These are phyloP conservation scores for Brachirus orientalis DNA, from an alignment of 2,113 vertebrate species.

Conservation along the genomic window DNA sequence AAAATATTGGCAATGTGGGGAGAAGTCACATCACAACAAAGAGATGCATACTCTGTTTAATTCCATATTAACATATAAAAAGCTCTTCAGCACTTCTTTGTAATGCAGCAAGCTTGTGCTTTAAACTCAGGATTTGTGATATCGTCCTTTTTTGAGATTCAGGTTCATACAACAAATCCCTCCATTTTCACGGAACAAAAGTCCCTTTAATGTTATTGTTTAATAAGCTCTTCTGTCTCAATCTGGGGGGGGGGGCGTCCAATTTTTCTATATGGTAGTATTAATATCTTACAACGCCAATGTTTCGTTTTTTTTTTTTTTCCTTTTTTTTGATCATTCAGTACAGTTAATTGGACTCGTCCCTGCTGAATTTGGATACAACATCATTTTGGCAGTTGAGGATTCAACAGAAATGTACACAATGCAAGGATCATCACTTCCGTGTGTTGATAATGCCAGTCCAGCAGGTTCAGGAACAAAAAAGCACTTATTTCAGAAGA, in stretches of 20 bases:
- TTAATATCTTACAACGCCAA: constrained; percentile 53
- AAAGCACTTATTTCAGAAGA: constrained; percentile 86
- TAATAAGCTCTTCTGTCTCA: constrained; percentile 61
- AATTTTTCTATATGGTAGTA: constrained; percentile 60
- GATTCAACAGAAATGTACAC: constrained; percentile 75
- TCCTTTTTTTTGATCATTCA: constrained; percentile 51
- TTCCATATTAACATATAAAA: constrained; percentile 74
- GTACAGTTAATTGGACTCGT: constrained; percentile 66
- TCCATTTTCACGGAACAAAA: constrained; percentile 52
- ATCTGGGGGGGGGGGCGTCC: constrained; percentile 37
- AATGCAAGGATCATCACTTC: constrained; percentile 74
- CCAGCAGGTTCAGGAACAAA: constrained; percentile 97
- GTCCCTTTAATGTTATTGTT: constrained; percentile 64
- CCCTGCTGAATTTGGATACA: constrained; percentile 77
- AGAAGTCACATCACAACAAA: constrained; percentile 73
- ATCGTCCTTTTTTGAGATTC: constrained; percentile 44
- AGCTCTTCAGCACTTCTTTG: constrained; percentile 70
- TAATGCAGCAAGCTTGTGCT: constrained; percentile 83
- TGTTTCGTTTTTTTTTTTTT: neutral
- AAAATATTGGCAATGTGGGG: constrained; percentile 78
- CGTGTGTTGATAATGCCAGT: constrained; percentile 89
- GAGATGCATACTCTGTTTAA: constrained; percentile 75
- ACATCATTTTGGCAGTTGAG: constrained; percentile 84
- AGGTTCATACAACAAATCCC: constrained; percentile 72
- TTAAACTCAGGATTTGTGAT: constrained; percentile 75